Evolutionary conservation across 1,140 invertebrate genomes (phyloP).

Genomic region (Gonioctena quinquepunctata): DNA sequence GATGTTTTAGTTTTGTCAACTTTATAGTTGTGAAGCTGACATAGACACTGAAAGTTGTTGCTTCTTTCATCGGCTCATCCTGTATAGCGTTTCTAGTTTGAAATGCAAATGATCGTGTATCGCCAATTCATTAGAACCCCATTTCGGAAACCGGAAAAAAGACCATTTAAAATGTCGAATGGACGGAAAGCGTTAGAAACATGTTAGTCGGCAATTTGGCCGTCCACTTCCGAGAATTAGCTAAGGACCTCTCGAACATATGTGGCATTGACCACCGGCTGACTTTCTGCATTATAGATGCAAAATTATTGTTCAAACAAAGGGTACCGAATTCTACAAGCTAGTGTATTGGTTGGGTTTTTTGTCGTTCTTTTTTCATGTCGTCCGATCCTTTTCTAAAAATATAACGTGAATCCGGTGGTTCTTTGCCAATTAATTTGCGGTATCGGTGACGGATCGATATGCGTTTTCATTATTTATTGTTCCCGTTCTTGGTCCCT

Average conservation of each 20-base stretch:
- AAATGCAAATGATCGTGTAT: no score
- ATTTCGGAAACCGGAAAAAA: neutral
- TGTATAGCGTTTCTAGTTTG: no score
- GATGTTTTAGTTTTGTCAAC: no score
- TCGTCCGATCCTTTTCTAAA: neutral
- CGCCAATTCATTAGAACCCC: neutral
- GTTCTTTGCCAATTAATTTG: neutral
- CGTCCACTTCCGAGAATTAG: constrained; percentile 16
- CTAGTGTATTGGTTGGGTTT: neutral
- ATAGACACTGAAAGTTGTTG: no score
- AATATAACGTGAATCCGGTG: neutral
- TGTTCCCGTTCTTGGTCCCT: no score
- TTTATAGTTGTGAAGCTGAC: no score
- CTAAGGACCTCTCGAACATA: neutral
- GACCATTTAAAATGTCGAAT: neutral
- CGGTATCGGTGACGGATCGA: neutral
- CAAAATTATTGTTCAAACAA: constrained; percentile 20
- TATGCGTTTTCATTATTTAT: neutral
- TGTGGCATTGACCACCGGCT: constrained; percentile 21
- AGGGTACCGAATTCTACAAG: no score
- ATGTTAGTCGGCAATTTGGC: constrained; percentile 13
- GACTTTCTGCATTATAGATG: constrained; percentile 11
- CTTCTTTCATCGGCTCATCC: no score
- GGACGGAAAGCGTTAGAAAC: constrained; percentile 8
- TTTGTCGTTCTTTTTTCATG: no score